phyloP scores from a whole-genome alignment of 2,113 vertebrate species.

The Tetraodon nigroviridis region DNA sequence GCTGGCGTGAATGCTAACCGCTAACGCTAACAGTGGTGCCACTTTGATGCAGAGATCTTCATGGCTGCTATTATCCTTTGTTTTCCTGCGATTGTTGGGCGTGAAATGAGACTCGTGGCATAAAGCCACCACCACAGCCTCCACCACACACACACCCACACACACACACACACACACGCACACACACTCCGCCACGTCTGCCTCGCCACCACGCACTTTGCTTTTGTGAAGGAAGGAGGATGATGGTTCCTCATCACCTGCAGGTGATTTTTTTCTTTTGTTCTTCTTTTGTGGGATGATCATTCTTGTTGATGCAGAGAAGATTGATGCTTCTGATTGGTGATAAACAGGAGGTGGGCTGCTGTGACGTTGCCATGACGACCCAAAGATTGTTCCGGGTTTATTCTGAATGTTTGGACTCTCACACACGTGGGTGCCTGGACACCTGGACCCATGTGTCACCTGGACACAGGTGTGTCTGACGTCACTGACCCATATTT shows the following conservation, averaged over 20 bases:
- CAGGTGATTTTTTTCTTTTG: constrained; percentile 14
- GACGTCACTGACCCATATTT: no score
- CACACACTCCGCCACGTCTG: constrained; percentile 6
- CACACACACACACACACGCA: no score
- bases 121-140: not conserved
- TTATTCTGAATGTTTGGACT: constrained; percentile 42
- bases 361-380: constrained; percentile 41
- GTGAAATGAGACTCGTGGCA: no score
- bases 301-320: constrained; percentile 13
- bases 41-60: no score
- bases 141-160: not conserved
- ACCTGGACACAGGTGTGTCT: no score
- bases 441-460: no score
- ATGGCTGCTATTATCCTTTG: no score
- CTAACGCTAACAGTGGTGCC: no score
- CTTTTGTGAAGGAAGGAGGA: constrained; percentile 19
- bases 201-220: constrained; percentile 37
- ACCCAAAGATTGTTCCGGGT: constrained; percentile 58
- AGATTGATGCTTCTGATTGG: constrained; percentile 41
- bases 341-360: constrained; percentile 40
- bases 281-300: not conserved
- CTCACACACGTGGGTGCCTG: not conserved
- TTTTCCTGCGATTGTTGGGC: no score
- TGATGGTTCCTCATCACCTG: constrained; percentile 20
- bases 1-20: no score